Evolutionary conservation across 2,888 invertebrate species (phyloP).

Genomic region (Miltochrista miniata): DNA sequence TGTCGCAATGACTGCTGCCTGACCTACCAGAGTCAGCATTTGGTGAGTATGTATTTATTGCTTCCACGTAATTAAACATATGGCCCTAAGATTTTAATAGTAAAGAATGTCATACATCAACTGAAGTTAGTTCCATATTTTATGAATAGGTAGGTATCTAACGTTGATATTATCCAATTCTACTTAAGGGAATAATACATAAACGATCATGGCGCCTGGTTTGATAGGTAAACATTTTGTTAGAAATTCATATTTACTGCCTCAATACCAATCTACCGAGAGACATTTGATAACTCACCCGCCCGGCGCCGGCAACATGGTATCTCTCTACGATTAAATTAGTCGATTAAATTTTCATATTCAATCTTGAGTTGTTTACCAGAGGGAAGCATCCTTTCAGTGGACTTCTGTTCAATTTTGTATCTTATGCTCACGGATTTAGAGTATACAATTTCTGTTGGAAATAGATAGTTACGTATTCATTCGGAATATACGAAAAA

Average conservation of each 20-base stretch:
- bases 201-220: neutral
- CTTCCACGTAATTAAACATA: no score
- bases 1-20: no score
- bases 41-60: no score
- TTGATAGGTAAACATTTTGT: slow-evolving; percentile 10
- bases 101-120: no score
- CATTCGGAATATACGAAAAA: slow-evolving; percentile 52
- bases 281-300: slow-evolving; percentile 57
- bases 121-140: no score
- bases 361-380: slow-evolving; percentile 89
- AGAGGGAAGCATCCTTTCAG: slow-evolving; percentile 72
- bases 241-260: slow-evolving; percentile 41
- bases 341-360: slow-evolving; percentile 91
- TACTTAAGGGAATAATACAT: no score
- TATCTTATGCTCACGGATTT: slow-evolving; percentile 15
- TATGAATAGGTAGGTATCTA: no score
- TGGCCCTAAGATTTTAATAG: no score
- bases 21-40: no score
- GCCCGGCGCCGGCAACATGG: slow-evolving; percentile 49
- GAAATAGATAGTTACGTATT: slow-evolving; percentile 45
- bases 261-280: slow-evolving; percentile 30
- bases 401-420: slow-evolving; percentile 34
- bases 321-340: slow-evolving; percentile 85
- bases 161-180: no score
- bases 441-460: slow-evolving; percentile 24